Conservation (phyloP, 2,113 vertebrate species). For the Ctenomys sociabilis region DNA sequence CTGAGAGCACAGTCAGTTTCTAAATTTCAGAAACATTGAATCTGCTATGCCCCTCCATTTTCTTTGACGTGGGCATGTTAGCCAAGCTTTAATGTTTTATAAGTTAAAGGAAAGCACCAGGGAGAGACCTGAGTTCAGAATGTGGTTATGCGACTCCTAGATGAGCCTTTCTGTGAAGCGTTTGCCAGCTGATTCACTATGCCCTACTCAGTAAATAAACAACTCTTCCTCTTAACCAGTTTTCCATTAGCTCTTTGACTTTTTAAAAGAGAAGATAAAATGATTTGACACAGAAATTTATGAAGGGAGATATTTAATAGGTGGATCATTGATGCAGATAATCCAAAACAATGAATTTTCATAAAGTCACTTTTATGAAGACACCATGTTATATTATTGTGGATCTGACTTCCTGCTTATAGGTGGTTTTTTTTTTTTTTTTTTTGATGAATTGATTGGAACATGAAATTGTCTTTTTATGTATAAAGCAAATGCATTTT, state of each 20-base stretch:
- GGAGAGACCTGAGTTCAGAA: background rate
- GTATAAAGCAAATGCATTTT: background rate
- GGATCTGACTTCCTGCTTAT: background rate
- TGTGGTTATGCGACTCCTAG: background rate
- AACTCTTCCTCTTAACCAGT: background rate
- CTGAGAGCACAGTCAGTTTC: constrained; percentile 1
- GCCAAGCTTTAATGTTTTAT: background rate
- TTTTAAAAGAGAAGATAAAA: constrained; percentile 6
- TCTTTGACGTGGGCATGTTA: background rate
- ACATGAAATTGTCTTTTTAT: constrained; percentile 20
- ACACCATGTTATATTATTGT: background rate
- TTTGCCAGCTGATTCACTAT: background rate
- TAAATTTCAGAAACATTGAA: constrained; percentile 28
- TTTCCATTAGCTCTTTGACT: background rate
- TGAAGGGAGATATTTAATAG: constrained; percentile 42
- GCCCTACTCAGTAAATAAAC: background rate
- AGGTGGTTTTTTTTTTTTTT: constrained; percentile 38
- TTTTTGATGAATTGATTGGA: constrained; percentile 1
- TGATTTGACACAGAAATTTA: background rate
- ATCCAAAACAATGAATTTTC: constrained; percentile 56
- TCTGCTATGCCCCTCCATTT: constrained; percentile 29
- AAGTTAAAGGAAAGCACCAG: background rate
- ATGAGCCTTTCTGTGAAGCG: background rate
- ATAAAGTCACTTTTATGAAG: constrained; percentile 15
- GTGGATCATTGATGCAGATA: constrained; percentile 3